Evolutionary conservation across 2,888 invertebrate species (phyloP), one percentile per base, ranked within the genome.

Genomic region (Nematopogon swammerdamellus): DNA sequence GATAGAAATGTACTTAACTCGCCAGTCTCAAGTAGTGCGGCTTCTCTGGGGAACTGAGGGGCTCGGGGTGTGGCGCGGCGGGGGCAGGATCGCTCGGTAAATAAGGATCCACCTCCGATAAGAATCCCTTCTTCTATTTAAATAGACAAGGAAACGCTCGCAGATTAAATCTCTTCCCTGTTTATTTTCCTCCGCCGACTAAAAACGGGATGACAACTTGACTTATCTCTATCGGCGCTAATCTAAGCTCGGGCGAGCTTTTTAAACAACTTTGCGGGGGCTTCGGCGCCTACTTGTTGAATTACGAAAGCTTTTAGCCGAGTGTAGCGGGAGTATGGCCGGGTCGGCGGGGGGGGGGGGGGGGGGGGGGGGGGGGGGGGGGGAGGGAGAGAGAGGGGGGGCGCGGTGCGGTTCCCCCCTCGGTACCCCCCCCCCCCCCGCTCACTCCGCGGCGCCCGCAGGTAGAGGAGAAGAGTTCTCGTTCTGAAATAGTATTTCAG

Each of bases 91-190:
- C 67, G 64, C 68, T 67, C 64, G 62, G 70, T 68, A 72, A 72
- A 73, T 70, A 72, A 43, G 45, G 49, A 30, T 66, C 64, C 70
- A 67, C 61, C 65, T 68, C 64, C 70, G 76, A 73, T 73, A 75
- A 75, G 68, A 69, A 70, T 68, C 68, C 67, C 5, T 25, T 10
- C 73, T 74, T 67, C 69, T 74, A 68, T 76, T 75, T 76, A 75
- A 75, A 75, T 66, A 72, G 70, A 68, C 68, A 69, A n/a, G 64
- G 64, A 70, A 72, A 72, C 69, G 67, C 64, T 74, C 67, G 67
- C 66, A 69, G 74, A 75, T 76, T 74, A 69, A 74, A 72, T 70
- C 68, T 70, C 63, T 65, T 59, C 61, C 61, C 63, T 72, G 68
- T 69, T 74, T 74, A 73, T 71, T 73, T 72, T 72, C 67, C 69